Conservation (phyloP, 1,140 invertebrate species). For the Pogonomyrmex californicus region DNA sequence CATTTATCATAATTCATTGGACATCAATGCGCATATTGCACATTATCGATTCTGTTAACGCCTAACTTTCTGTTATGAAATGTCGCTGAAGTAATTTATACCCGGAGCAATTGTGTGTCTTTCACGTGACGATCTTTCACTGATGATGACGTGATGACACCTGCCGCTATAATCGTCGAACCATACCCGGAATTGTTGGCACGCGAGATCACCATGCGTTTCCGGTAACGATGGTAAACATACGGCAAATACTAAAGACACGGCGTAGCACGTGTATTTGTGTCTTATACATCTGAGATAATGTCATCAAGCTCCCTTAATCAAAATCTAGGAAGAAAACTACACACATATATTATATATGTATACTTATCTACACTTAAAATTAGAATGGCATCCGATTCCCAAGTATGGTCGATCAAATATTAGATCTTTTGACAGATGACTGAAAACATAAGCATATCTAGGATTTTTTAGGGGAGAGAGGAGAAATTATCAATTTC, state of each 20-base stretch:
- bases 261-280: not conserved
- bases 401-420: too few relatives aligned
- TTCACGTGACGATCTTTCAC: not conserved
- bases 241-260: not conserved
- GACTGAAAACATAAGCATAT: too few relatives aligned
- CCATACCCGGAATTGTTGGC: slow-evolving; percentile 35
- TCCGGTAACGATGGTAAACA: slow-evolving; percentile 13
- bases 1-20: not conserved
- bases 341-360: not conserved
- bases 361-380: not conserved
- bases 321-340: not conserved
- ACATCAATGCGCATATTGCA: not conserved
- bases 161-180: slow-evolving; percentile 25
- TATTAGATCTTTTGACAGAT: too few relatives aligned
- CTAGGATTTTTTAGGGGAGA: too few relatives aligned
- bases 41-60: slow-evolving; percentile 1
- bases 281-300: not conserved
- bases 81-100: slow-evolving; percentile 30
- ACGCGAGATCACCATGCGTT: not conserved
- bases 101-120: slow-evolving; percentile 31
- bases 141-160: slow-evolving; percentile 10
- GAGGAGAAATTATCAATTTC: too few relatives aligned
- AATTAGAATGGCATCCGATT: too few relatives aligned
- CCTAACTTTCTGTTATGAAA: slow-evolving; percentile 16
- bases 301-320: not conserved